A percentile compares a stretch with the other conserved stretches of the same genome.
These are phyloP conservation scores for Trachurus trachurus DNA, from an alignment of 2,797 vertebrate genomes.

Conservation along the genomic window DNA sequence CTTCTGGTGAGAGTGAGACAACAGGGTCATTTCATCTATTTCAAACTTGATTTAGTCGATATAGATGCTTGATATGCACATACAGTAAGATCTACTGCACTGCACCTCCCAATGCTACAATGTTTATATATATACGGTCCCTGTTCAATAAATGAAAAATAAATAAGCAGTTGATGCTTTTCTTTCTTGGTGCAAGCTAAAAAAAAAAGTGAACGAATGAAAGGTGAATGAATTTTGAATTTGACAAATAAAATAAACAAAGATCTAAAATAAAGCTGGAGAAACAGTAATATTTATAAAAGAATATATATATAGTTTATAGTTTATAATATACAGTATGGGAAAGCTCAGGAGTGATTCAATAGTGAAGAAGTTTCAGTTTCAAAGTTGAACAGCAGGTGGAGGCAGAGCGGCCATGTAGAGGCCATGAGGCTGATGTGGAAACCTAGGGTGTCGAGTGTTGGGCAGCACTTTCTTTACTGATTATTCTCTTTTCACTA, in stretches of 20 bases:
- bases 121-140: neutral
- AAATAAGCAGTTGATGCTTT: neutral
- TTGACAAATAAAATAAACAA: neutral
- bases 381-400: slow-evolving; percentile 41
- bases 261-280: neutral
- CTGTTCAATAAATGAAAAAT: neutral
- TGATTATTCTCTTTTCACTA: neutral
- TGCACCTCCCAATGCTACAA: neutral
- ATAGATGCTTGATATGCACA: too few relatives aligned
- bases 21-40: neutral
- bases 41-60: neutral
- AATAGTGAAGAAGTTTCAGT: neutral
- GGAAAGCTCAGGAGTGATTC: neutral
- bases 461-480: neutral
- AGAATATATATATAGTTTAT: too few relatives aligned
- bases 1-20: slow-evolving; percentile 24
- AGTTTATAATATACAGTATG: too few relatives aligned
- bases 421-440: neutral
- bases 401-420: slow-evolving; percentile 14
- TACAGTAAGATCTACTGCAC: neutral
- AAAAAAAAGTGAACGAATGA: neutral
- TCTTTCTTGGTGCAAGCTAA: neutral
- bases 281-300: neutral
- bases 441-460: neutral
- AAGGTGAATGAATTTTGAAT: too few relatives aligned